These are phyloP conservation scores for Dendroctonus ponderosae DNA, from an alignment of 1,140 invertebrate genomes.

Conservation along the genomic window DNA sequence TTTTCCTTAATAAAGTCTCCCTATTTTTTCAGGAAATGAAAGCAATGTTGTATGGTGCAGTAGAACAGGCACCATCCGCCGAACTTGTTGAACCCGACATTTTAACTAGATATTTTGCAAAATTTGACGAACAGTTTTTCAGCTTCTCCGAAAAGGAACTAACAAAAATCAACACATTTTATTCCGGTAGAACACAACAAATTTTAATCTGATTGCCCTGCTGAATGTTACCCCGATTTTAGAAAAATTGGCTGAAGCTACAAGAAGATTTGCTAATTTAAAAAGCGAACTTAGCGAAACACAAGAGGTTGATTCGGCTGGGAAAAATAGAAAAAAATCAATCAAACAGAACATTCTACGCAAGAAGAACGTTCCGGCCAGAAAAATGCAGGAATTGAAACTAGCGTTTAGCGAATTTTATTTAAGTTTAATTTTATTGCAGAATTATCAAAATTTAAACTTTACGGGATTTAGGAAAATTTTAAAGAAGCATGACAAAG, in stretches of 20 bases:
- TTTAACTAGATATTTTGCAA: conserved; percentile 85
- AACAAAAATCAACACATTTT: conserved; percentile 96
- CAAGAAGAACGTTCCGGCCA: conserved; percentile 59
- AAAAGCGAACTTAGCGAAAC: conserved; percentile 83
- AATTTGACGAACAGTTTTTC: conserved; percentile 96
- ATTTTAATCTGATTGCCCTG: not conserved
- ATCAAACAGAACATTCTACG: conserved; percentile 52
- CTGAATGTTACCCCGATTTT: conserved; percentile 32
- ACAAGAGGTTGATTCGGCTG: conserved; percentile 63
- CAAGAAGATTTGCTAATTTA: conserved; percentile 87
- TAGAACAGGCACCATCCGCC: conserved; percentile 84
- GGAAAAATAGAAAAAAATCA: conserved; percentile 55
- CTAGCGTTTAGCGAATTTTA: conserved; percentile 99
- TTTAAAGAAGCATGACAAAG: conserved; percentile 99
- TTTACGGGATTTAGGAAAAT: conserved; percentile 99
- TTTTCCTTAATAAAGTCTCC: too few relatives aligned
- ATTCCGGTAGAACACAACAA: conserved; percentile 66
- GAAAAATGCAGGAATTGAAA: conserved; percentile 92
- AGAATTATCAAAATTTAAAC: conserved; percentile 94
- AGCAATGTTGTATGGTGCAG: conserved; percentile 81
- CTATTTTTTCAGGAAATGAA: conserved; percentile 76
- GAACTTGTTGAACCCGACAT: conserved; percentile 87
- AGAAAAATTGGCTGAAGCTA: conserved; percentile 98
- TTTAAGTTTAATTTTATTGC: conserved; percentile 89
- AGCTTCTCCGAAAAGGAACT: conserved; percentile 93